These are phyloP conservation scores for Melanitta fusca DNA, from an alignment of 2,797 vertebrate genomes.

Conservation along the genomic window DNA sequence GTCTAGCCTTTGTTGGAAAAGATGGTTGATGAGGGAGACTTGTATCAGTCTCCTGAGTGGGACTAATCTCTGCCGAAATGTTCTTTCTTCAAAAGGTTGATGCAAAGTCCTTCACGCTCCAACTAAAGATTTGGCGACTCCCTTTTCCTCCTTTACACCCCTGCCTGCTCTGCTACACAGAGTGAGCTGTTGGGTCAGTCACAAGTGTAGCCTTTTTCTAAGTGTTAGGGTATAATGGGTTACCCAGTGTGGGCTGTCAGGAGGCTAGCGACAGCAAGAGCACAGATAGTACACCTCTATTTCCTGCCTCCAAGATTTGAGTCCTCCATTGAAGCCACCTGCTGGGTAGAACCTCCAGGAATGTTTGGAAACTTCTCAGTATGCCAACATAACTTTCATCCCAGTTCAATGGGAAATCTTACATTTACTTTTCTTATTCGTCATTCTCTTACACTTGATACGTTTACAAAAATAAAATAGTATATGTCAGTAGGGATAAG, in stretches of 20 bases:
- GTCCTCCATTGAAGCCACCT: background rate
- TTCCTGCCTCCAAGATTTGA: background rate
- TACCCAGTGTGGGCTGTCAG: background rate
- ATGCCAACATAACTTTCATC: background rate
- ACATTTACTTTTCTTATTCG: background rate
- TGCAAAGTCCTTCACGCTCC: background rate
- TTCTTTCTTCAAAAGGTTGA: rapidly evolving
- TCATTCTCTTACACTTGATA: background rate
- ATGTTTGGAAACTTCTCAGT: background rate
- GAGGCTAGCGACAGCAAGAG: background rate
- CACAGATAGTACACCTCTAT: background rate
- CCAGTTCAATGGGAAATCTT: background rate
- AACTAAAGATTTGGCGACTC: background rate
- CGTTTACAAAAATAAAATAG: background rate
- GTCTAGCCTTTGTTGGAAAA: background rate
- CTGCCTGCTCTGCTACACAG: background rate
- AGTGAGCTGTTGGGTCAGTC: background rate
- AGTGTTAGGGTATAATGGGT: background rate
- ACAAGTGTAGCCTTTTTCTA: background rate
- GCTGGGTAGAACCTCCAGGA: background rate
- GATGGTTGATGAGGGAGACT: background rate
- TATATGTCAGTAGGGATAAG: background rate
- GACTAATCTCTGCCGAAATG: background rate
- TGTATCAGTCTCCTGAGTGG: background rate
- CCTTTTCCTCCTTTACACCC: background rate